Base-by-base conservation (phyloP, 2,888 invertebrate genomes). In the Gymnocheta viridis region DNA sequence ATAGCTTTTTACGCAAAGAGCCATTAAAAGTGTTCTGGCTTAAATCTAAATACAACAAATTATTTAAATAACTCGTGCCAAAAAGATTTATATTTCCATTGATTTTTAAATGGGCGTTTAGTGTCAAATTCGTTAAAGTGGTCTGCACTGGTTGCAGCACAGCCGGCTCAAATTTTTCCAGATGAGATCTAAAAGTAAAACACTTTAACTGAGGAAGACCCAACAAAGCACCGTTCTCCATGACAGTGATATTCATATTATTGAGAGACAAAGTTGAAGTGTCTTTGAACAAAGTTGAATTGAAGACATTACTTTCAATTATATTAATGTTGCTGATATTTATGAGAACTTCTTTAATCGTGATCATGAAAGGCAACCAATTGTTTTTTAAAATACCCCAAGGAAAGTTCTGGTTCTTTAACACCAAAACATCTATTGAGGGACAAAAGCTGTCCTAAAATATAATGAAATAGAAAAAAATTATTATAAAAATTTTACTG, bases 121-220 rank as follows among this genome's bases (percentile, higher is more conserved):
- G 51, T n/a, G 81, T 85, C 3, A 91, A 74, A 17, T 87, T 86
- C 0, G 81, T 81, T 2, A 91, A 82, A 0, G 89, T 89, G 2
- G 86, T 73, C 73, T 90, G 90, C 0, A 91, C 87, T 0, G 91
- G 90, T 54, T 91, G 91, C 51, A 91, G 86, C 35, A 91, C 88
- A 2, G 87, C 86, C 22, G 89, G 67, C 54, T 87, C 86, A 2
- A 90, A 76, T 0, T 64, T 49, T 0, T 78, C 67, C 6, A 90
- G 49, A 2, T 67, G 79, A 0, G 87, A 86, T 2, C 82, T 85
- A 9, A 91, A 88, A 4, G 86, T 87, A 10, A 91, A 84, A 44
- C 87, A 88, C 17, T 78, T 85, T 0, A 91, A 76, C 0, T 86
- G 85, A 2, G 88, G 85, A 0, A 91, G 85, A 0, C 91, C 91